Evolutionary conservation across 2,888 invertebrate genomes (phyloP), one percentile per base, ranked within the genome.

Genomic region (Cryptocheilus praepositus): DNA sequence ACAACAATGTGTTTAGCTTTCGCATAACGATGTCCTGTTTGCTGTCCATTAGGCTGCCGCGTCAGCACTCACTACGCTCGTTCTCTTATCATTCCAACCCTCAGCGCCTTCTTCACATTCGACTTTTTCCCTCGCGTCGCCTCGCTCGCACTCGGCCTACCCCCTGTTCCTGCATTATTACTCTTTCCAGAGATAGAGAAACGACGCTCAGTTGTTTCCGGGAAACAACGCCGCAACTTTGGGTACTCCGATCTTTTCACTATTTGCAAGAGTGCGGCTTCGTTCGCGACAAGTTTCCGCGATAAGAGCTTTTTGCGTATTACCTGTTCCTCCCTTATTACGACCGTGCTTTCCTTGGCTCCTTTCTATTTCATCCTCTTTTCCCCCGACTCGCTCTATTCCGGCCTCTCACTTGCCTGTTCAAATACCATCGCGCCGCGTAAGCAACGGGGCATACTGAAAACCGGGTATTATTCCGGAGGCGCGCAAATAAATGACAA

Each of bases 31-130:
- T 69, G 61, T 75, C 70, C 71, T 75, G 70, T 80, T 80, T 78
- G 73, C 75, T 69, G 73, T 77, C 78, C 80, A 78, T 80, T 80
- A 80, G 73, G 61, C 59, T 68, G 67, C 71, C 61, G 76, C 71
- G 67, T 72, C 70, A 67, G 71, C 73, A 65, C 64, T 67, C 64
- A 67, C 72, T 51, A 69, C 53, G 61, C 68, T 68, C 62, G 54
- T 67, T 71, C 55, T 57, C 58, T 43, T 61, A 61, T 66, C 60
- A 51, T 56, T 43, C 52, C 53, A 56, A 15, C 53, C 46, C 62
- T 64, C 58, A 46, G 44, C 61, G 28, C 60, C 67, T 49, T 53
- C 59, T 22, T 55, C 49, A 61, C 54, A 36, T 46, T 22, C 57
- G 61, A 57, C 56, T 49, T 22, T 52, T 36, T 58, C 58, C 60